Evolutionary conservation across 2,797 vertebrate genomes (phyloP).

Genomic region (Masticophis lateralis): DNA sequence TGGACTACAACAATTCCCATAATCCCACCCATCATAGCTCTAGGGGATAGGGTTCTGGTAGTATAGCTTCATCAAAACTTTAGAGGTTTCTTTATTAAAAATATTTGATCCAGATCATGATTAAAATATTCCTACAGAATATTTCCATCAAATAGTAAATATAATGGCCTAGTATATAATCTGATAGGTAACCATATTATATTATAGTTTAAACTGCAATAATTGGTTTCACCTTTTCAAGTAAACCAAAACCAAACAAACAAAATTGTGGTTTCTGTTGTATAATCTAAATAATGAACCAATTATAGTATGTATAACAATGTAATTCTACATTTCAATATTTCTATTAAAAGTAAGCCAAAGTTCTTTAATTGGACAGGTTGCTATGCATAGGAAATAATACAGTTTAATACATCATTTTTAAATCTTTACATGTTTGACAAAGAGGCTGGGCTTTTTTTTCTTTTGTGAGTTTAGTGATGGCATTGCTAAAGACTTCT

Average conservation of each 20-base stretch:
- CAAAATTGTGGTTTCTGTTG: background rate
- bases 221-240: background rate
- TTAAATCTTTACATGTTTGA: background rate
- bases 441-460: background rate
- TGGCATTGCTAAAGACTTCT: background rate
- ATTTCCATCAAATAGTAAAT: background rate
- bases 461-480: background rate
- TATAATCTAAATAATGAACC: background rate
- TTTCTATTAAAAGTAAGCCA: background rate
- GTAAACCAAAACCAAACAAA: background rate
- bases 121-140: background rate
- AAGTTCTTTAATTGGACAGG: background rate
- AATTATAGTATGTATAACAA: background rate
- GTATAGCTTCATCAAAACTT: background rate
- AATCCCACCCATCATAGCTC: background rate
- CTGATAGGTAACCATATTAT: background rate
- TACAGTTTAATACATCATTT: background rate
- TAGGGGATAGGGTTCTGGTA: background rate
- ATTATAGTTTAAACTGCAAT: background rate
- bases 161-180: background rate
- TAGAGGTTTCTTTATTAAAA: background rate
- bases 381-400: background rate
- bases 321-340: background rate
- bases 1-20: background rate
- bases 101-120: background rate